Base-by-base conservation (phyloP, 2,113 vertebrate genomes). In the Murina feae region DNA sequence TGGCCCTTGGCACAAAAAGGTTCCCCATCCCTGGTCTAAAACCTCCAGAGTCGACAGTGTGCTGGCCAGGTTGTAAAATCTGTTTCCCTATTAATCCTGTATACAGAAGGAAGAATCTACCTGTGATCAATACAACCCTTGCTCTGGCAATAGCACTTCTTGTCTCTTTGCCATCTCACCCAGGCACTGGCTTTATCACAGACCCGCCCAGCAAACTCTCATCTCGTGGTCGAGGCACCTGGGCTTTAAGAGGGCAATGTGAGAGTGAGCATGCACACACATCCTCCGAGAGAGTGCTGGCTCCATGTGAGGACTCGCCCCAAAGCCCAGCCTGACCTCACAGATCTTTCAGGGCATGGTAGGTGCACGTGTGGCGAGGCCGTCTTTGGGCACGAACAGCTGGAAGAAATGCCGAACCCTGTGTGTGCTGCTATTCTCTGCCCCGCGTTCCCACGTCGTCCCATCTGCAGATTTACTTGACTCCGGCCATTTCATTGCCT, bases 321-420 rank as follows among this genome's bases (percentile, higher is more conserved):
- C 86, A 87, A 80, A 87, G 93, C 94, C 93, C 89, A 90, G 86
- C 53, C 94, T 94, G 89, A 90, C 83, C 80, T 96, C 96, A 85
- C 80, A 63, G 87, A 44, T n/a, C 95, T 89, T 86, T 89, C 66
- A 2, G 89, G 94, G 69, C 2, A 80, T 28, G 83, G 95, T 96
- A 95, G 95, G 96, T 96, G 96, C 14, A 17, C 35, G 84, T 65
- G 42, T 90, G 80, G 81, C 93, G 75, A 69, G 32, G n/a, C 95
- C 72, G 76, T 93, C 60, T 95, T 91, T 58, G 93, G 95, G 86
- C 93, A 35, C 5, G 49, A 85, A 49, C 94, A 90, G 76, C 89
- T 94, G 96, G 96, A 69, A 94, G 93, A 75, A 85, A 80, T 68
- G 86, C 72, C 28, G 25, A 89, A 35, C 81, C 58, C 51, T 89